Evolutionary conservation across 2,113 vertebrate species (phyloP).

Genomic region (Colinus virginianus): DNA sequence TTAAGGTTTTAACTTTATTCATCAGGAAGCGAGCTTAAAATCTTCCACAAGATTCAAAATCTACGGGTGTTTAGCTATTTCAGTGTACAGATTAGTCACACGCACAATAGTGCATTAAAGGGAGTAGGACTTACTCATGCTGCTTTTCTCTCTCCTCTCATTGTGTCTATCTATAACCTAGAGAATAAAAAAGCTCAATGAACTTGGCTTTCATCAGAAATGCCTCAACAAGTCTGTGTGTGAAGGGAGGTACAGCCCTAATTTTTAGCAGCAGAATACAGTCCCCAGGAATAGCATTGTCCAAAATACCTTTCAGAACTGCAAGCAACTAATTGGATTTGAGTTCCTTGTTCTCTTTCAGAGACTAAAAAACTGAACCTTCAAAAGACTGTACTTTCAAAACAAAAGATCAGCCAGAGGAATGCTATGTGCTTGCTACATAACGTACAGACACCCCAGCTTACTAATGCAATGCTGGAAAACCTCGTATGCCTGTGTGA

Average conservation of each 20-base stretch:
- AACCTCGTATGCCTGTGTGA: neutral
- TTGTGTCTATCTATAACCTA: constrained; percentile 13
- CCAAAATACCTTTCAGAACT: constrained; percentile 10
- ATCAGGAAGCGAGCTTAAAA: neutral
- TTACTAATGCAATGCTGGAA: neutral
- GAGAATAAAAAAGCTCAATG: constrained; percentile 28
- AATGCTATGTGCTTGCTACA: neutral
- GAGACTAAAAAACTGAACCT: neutral
- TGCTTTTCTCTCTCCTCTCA: constrained; percentile 27
- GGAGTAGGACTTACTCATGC: constrained; percentile 1
- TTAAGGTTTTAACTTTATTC: neutral
- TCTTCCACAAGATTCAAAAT: neutral
- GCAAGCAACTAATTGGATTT: constrained; percentile 43
- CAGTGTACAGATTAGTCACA: neutral
- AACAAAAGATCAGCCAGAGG: neutral
- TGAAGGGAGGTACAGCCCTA: neutral
- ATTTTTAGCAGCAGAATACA: constrained; percentile 20
- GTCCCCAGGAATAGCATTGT: neutral
- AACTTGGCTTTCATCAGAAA: constrained; percentile 35
- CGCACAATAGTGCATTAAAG: neutral
- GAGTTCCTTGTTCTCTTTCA: constrained; percentile 13
- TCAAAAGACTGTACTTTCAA: neutral
- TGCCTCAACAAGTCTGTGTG: neutral
- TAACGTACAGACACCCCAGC: neutral
- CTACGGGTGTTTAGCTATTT: neutral